Percentiles rank a stretch among this genome's conserved stretches.
These are phyloP conservation scores for Phyllostomus discolor DNA, from an alignment of 2,113 vertebrate genomes.

Conservation along the genomic window DNA sequence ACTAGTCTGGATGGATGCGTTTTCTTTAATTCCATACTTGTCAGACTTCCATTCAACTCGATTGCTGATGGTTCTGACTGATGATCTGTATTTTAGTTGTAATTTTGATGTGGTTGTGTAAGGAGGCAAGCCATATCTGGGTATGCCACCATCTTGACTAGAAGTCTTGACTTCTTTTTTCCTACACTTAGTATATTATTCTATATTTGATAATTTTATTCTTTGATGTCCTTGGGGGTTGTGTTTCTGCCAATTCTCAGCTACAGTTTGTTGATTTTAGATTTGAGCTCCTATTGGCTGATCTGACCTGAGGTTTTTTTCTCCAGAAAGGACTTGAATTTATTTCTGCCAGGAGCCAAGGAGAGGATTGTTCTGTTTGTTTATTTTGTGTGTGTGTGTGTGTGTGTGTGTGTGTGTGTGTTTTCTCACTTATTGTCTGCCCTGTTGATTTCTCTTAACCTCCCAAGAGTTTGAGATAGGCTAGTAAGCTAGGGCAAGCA, in stretches of 20 bases:
- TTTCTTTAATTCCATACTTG: no score
- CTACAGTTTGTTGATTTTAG: neutral
- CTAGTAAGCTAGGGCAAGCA: no score
- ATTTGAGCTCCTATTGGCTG: neutral
- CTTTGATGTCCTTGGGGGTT: neutral
- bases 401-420: neutral
- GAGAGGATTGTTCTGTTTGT: neutral
- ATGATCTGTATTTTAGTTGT: no score
- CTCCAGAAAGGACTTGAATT: slow-evolving; percentile 26
- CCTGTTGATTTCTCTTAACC: neutral
- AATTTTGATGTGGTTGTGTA: no score
- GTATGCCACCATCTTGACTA: no score
- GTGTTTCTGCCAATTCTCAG: neutral
- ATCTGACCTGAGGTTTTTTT: neutral
- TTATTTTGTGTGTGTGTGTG: neutral
- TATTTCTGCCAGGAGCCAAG: neutral
- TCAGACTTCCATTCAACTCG: no score
- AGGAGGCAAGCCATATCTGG: no score
- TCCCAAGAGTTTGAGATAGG: neutral
- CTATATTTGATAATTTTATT: neutral
- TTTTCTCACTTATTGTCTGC: neutral
- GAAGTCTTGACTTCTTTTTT: no score
- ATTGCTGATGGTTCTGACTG: no score
- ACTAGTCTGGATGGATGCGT: no score
- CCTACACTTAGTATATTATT: neutral